Base-by-base conservation (phyloP, 2,113 vertebrate genomes). In the Okapia johnstoni region DNA sequence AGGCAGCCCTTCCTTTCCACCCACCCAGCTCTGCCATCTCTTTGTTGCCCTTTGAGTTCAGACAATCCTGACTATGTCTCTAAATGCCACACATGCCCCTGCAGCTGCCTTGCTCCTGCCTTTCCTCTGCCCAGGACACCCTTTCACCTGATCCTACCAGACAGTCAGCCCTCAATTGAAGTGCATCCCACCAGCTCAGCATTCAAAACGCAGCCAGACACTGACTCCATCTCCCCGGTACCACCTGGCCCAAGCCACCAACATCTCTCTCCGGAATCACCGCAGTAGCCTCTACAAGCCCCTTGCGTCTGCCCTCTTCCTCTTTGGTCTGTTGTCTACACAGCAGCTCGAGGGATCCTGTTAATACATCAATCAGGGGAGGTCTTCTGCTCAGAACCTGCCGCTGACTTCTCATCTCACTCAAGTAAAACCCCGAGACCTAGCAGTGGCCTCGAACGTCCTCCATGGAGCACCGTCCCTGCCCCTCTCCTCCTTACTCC, bases 81-180 rank as follows among this genome's bases (percentile, higher is more conserved):
- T 30, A 9, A 14, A 54, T 1, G 2, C 3, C 14, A 2, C 30
- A 28, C 6, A 9, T 52, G 3, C 12, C 12, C 19, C 33, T 0
- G 6, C 15, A 14, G 23, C 60, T 12, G 23, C 46, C 50, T 40
- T 25, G 57, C 57, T 73, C 15, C 54, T 15, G 7, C 60, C 15
- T n/a, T 76, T 10, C 26, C 54, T 48, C 85, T 57, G 46, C 25
- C 57, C 46, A 17, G n/a, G 26, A 30, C 46, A 5, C 73, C 19
- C 48, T 48, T n/a, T 52, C 4, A 19, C 28, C 36, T 19, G 2
- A 11, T 60, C 9, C 19, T 7, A 12, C 30, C 48, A 36, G 19
- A 2, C 10, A 40, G 46, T 8, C 12, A 25, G 54, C 60, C 10
- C 70, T 63, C 55, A 5, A 2, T 1, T 28, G 36, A 50, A 25